Evolutionary conservation across 2,113 vertebrate genomes (phyloP).

Genomic region (Talpa occidentalis): DNA sequence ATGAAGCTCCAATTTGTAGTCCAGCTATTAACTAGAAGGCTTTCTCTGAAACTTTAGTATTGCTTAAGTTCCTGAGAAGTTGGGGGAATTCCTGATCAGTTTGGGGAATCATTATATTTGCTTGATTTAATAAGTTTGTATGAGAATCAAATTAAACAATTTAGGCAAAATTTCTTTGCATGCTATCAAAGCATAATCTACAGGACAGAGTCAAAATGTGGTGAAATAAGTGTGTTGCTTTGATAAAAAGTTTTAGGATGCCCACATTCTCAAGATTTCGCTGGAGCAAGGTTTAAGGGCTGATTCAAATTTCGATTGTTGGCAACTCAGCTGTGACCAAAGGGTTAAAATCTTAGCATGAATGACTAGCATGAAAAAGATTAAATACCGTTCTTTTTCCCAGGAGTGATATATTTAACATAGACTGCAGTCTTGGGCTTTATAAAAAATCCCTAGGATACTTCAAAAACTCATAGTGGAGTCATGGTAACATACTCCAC

Average conservation of each 20-base stretch:
- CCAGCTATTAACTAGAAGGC: not conserved
- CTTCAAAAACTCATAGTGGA: not conserved
- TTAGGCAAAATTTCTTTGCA: not conserved
- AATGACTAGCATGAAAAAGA: not conserved
- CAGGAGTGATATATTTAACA: not conserved
- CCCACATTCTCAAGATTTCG: not conserved
- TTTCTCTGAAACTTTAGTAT: not conserved
- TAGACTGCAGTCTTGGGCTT: not conserved
- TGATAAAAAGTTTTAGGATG: not conserved
- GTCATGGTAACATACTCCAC: not conserved
- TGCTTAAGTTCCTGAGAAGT: too few relatives aligned
- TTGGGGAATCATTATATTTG: not conserved
- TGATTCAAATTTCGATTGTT: not conserved
- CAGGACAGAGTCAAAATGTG: not conserved
- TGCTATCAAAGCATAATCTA: not conserved
- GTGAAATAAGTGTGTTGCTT: too few relatives aligned
- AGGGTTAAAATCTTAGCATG: not conserved
- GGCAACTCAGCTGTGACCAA: not conserved
- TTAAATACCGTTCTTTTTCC: not conserved
- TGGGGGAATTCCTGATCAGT: not conserved
- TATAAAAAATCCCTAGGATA: not conserved
- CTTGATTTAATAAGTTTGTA: not conserved
- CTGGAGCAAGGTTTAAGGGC: rapidly evolving
- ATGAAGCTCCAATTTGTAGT: not conserved
- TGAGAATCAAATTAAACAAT: not conserved